Base-by-base conservation (phyloP, 2,888 invertebrate species). In the Lepidocyrtoides sp. region DNA sequence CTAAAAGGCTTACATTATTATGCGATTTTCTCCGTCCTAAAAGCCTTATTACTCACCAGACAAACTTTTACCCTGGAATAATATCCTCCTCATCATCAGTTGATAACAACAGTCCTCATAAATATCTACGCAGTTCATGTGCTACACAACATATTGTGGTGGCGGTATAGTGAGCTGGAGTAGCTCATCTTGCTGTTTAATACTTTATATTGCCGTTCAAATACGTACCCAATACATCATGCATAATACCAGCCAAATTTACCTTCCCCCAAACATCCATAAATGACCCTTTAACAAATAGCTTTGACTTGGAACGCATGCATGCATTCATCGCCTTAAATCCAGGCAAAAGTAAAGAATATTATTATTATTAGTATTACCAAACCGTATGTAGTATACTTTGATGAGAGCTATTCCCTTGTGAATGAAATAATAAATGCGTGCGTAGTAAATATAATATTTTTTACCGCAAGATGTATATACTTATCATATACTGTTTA, bases 271-370 rank as follows among this genome's bases (percentile, higher is more conserved):
- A 12, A 69, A 57, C 77, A 48, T 63, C 51, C 88, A 79, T 81
- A 79, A 88, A 88, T 88, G 88, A 88, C 88, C 88, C 88, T 88
- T 88, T 88, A 81, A 88, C 88, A 88, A 88, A 88, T 88, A 88
- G 63, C 69, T 88, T 88, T 88, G 88, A 88, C 88, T 88, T 23
- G 88, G 36, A 81, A 54, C 88, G 88, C 88, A 88, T 88, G 88
- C 88, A 88, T 66, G 48, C 81, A 88, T 81, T 88, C 88, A 88
- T 8, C 81, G 88, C 88, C 69, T 79, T 54, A 51, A 81, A 88
- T 88, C 88, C 66, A 29, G 8, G 77, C 86, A 51, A 29, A 48
- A 63, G 17, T n/a, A 83, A n/a, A n/a, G n/a, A n/a, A n/a, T n/a
- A n/a, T n/a, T n/a, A n/a, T n/a, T n/a, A n/a, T n/a, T 10, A 12